Base-by-base conservation (phyloP, 1,140 invertebrate species). In the Bombus confusus region DNA sequence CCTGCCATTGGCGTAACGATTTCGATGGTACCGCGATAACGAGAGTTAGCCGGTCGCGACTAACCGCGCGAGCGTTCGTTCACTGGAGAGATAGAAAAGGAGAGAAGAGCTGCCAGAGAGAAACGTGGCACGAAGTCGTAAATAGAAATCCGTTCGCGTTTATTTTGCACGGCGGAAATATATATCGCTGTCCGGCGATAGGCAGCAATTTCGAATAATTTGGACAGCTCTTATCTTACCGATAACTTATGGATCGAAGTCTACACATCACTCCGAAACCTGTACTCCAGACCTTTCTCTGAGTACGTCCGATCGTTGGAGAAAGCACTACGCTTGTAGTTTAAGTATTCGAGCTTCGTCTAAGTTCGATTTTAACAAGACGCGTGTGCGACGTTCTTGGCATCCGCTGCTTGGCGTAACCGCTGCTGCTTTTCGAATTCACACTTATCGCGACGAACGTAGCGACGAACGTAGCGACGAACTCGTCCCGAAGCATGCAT, bases 401-500 rank as follows among this genome's bases (percentile, higher is more conserved):
- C 47, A 18, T 47, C 18, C n/a, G n/a, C n/a, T n/a, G n/a, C n/a
- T n/a, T n/a, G n/a, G n/a, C n/a, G 47, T 18, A 47, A 47, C 15
- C 13, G 1, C 0, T 18, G 39, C 28, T 34, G 85, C 88, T 89
- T 92, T 89, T 73, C 81, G 92, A 90, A 92, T 90, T 92, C 90
- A 88, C 92, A 90, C 90, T 91, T 93, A 92, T 91, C 88, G 39
- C 85, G 91, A n/a, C 62, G 12, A n/a, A 64, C n/a, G 62, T 69
- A 78, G 28, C 28, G 12, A n/a, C 28, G 59, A n/a, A n/a, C 87
- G 59, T 69, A 78, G 90, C 90, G 87, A 83, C 85, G 86, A 81
- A 83, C 88, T 92, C 90, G 91, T 84, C 85, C 89, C 88, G 78
- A 69, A 72, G 52, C 59, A 85, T 71, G 83, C 91, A 94, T 94